Conservation (phyloP, 2,113 vertebrate species). For the Fulica atra region DNA sequence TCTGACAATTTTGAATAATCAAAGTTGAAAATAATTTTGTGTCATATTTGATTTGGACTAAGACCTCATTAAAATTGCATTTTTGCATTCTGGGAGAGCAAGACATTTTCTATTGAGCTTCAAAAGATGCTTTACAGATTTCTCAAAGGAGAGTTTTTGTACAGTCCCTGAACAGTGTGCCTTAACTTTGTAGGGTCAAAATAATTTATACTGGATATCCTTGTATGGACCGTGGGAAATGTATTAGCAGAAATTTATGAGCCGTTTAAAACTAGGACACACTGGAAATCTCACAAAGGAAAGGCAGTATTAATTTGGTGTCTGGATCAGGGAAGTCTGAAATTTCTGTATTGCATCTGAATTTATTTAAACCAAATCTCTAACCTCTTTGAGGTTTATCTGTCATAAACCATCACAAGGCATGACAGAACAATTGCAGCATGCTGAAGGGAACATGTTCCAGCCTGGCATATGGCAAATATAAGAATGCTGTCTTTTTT, state of each 20-base stretch:
- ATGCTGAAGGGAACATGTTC: background rate
- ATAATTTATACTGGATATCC: background rate
- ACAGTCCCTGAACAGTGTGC: background rate
- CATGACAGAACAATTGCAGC: background rate
- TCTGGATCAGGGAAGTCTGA: background rate
- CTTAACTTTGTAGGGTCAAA: background rate
- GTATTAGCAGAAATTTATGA: background rate
- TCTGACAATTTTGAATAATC: background rate
- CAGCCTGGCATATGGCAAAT: background rate
- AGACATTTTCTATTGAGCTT: background rate
- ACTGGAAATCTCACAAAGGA: background rate
- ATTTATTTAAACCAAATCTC: background rate
- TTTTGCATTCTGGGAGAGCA: background rate
- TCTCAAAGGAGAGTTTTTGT: background rate
- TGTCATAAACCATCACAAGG: background rate
- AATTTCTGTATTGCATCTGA: background rate
- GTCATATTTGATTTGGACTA: background rate
- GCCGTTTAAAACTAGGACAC: background rate
- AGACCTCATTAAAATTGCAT: background rate
- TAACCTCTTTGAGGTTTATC: background rate
- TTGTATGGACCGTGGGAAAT: background rate
- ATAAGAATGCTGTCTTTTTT: background rate
- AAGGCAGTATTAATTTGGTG: background rate
- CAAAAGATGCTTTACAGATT: background rate
- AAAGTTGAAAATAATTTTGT: background rate